Evolutionary conservation across 2,888 invertebrate genomes (phyloP), one percentile per base, ranked within the genome.

Genomic region (Ophion ellenae): DNA sequence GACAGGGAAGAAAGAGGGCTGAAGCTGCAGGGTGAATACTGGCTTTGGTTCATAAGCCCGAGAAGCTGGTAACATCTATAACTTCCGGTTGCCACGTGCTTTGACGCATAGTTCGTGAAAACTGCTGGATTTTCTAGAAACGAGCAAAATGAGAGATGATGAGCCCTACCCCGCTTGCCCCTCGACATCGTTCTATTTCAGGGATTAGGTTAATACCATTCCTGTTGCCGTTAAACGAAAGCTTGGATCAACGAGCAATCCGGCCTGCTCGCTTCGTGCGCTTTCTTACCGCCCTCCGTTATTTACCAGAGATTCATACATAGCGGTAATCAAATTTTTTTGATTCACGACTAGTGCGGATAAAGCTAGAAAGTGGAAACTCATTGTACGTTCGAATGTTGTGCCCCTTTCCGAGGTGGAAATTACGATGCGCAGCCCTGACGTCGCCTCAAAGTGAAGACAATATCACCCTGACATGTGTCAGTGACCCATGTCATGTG

Each of bases 51-150:
- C 76, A 81, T 84, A 84, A 84, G 76, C 71, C 40, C 40, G 7
- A 81, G 40, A 40, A 84, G 64, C 80, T 70, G 47, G n/a, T 66
- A 75, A 53, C 70, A 40, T 80, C 80, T 76, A 76, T 80, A 84
- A 80, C 84, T 69, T 80, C 75, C 70, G 80, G 80, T 84, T 81
- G 75, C 80, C 71, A 84, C 71, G 80, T 80, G 80, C 70, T 74
- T 80, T 53, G 45, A 59, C 71, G 61, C 69, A 84, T 53, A 81
- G 71, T 66, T 76, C 66, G 32, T 17, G 70, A 71, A 73, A 84
- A 84, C 76, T 59, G 53, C 36, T 7, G 80, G 74, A 86, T 86
- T 83, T 32, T 84, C 73, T 47, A 75, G 75, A 88, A 83, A 81
- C 78, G 83, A 84, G 53, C 71, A 82, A 86, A 84, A 83, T 24